phyloP scores from a whole-genome alignment of 1,140 invertebrate species.

The Dendrolimus punctatus region DNA sequence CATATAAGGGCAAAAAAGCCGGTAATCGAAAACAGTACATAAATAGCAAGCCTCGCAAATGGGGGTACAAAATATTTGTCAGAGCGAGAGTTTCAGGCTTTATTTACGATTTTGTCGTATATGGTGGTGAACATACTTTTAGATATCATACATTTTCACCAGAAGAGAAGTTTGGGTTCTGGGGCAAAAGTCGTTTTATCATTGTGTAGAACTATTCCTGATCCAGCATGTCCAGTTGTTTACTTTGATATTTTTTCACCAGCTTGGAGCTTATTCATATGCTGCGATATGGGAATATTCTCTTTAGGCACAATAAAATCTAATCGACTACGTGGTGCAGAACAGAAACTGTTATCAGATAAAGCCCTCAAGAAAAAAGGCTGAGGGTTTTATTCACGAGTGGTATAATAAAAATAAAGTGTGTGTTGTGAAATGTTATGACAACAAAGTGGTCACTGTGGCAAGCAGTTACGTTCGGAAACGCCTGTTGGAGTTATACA shows the following conservation, averaged over 20 bases:
- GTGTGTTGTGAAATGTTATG: constrained; percentile 21
- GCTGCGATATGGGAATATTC: constrained; percentile 22
- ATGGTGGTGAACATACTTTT: constrained; percentile 29
- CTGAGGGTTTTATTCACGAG: constrained; percentile 19
- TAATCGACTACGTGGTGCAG: constrained; percentile 20
- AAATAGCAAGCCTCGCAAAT: constrained; percentile 20
- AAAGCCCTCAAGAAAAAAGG: constrained; percentile 25
- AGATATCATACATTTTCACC: constrained; percentile 13
- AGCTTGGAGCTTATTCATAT: constrained; percentile 14
- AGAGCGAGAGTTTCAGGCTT: constrained; percentile 37
- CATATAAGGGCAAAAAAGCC: constrained; percentile 56
- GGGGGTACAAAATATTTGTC: constrained; percentile 49
- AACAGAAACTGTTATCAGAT: constrained; percentile 15
- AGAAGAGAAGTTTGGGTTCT: constrained; percentile 20
- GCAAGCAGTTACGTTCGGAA: constrained; percentile 19
- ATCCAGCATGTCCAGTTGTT: constrained; percentile 15
- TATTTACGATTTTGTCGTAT: constrained; percentile 50
- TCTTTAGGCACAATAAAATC: constrained; percentile 22
- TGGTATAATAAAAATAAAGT: constrained; percentile 21
- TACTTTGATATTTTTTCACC: constrained; percentile 24
- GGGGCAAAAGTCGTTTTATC: constrained; percentile 23
- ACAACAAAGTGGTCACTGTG: constrained; percentile 22
- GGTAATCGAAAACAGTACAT: constrained; percentile 29
- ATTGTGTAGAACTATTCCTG: constrained; percentile 15
- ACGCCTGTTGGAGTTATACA: constrained; percentile 15